These are phyloP conservation scores for Lemur catta DNA, from an alignment of 2,797 vertebrate genomes.

Conservation along the genomic window DNA sequence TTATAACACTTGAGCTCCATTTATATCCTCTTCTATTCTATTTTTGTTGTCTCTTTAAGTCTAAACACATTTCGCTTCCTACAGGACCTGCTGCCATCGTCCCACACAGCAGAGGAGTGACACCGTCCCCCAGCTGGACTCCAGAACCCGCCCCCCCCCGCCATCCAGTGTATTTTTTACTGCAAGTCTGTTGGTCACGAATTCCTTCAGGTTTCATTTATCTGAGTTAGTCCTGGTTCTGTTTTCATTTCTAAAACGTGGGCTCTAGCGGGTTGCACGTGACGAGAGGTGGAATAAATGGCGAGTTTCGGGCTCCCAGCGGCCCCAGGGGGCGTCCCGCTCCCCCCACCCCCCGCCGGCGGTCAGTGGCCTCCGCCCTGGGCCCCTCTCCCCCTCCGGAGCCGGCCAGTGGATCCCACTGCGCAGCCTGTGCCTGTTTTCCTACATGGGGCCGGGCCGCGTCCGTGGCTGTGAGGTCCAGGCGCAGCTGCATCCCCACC, in stretches of 20 bases:
- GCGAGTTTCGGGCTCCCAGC: too few species aligned
- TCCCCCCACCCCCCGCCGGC: too few species aligned
- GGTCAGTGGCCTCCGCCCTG: neutral
- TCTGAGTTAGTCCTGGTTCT: neutral
- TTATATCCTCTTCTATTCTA: neutral
- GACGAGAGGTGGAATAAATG: fast-evolving
- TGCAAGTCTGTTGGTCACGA: neutral
- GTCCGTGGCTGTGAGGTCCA: neutral
- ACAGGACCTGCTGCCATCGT: neutral
- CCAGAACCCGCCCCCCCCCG: too few species aligned
- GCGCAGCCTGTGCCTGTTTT: neutral
- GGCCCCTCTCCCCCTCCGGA: too few species aligned
- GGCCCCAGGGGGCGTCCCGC: too few species aligned
- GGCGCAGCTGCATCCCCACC: neutral
- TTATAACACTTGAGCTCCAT: neutral
- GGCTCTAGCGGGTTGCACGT: fast-evolving
- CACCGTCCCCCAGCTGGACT: neutral
- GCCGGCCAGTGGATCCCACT: too few species aligned
- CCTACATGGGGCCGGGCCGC: neutral
- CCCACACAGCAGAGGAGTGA: too few species aligned
- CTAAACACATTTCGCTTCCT: neutral
- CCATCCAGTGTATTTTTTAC: neutral
- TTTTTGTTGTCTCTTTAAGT: neutral
- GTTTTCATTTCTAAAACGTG: neutral
- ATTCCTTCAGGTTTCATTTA: neutral